These are phyloP conservation scores for Philereme vetulata DNA, from an alignment of 2,888 invertebrate genomes.

Conservation along the genomic window DNA sequence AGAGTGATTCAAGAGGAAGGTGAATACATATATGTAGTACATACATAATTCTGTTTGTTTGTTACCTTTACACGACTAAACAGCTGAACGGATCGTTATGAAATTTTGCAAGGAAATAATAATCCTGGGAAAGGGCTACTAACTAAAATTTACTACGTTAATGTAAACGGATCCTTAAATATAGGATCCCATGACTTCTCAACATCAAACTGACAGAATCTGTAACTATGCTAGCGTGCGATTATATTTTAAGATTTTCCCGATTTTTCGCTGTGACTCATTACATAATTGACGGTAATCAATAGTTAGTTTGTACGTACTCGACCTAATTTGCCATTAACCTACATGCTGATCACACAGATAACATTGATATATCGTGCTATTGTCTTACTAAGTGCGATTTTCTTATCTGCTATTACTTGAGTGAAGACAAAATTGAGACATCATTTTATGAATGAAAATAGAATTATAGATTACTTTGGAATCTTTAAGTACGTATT, in stretches of 20 bases:
- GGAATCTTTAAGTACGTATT: neutral
- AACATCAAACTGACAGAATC: constrained; percentile 35
- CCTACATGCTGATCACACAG: constrained; percentile 63
- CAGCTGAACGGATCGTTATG: no score
- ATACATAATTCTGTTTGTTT: no score
- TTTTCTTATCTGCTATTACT: constrained; percentile 50
- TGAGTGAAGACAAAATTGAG: constrained; percentile 30
- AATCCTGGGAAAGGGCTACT: no score
- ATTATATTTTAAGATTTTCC: constrained; percentile 16
- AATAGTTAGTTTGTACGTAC: constrained; percentile 58
- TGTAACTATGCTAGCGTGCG: constrained; percentile 25
- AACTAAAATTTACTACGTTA: neutral
- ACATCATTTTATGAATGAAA: constrained; percentile 37
- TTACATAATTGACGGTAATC: constrained; percentile 41
- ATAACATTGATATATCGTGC: constrained; percentile 64
- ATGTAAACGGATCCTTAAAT: constrained; percentile 32
- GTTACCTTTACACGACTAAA: no score
- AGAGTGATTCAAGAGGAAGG: no score
- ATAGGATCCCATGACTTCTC: constrained; percentile 23
- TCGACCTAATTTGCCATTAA: constrained; percentile 74
- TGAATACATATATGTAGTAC: no score
- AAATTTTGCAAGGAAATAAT: no score
- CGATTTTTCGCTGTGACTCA: constrained; percentile 16
- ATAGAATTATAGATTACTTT: neutral
- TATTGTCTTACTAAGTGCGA: constrained; percentile 61